A percentile compares a stretch with the other conserved stretches of the same genome.
phyloP scores from a whole-genome alignment of 2,888 invertebrate species.

The Glaucopsyche alexis region DNA sequence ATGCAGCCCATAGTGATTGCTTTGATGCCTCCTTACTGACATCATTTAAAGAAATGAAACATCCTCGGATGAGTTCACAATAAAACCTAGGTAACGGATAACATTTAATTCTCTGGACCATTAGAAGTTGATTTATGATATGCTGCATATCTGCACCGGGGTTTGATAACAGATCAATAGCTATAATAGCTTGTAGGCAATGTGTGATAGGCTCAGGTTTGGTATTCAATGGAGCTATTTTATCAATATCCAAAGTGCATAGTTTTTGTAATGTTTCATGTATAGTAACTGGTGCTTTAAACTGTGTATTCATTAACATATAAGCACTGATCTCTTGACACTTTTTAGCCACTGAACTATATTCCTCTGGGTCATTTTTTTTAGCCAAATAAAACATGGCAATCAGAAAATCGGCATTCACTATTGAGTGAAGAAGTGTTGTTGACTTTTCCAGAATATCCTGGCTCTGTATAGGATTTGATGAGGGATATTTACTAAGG shows the following conservation, averaged over 20 bases:
- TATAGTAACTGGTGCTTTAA: constrained; percentile 78
- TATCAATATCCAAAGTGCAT: constrained; percentile 82
- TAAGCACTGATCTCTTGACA: constrained; percentile 85
- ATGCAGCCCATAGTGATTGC: constrained; percentile 96
- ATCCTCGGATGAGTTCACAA: constrained; percentile 93
- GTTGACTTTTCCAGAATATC: constrained; percentile 86
- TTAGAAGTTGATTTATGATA: constrained; percentile 89
- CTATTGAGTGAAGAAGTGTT: constrained; percentile 83
- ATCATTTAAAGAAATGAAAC: constrained; percentile 93
- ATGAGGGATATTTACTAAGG: constrained; percentile 68
- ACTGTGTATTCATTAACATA: constrained; percentile 79
- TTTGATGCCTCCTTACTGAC: constrained; percentile 88
- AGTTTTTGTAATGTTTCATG: constrained; percentile 82
- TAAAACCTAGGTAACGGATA: constrained; percentile 90
- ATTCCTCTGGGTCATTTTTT: constrained; percentile 87
- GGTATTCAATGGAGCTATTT: constrained; percentile 76
- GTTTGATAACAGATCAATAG: constrained; percentile 90
- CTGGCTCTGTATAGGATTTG: constrained; percentile 74
- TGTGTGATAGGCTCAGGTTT: constrained; percentile 84
- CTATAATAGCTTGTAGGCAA: constrained; percentile 89
- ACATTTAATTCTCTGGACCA: constrained; percentile 91
- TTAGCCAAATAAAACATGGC: constrained; percentile 91
- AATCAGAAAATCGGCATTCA: constrained; percentile 86
- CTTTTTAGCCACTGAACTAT: constrained; percentile 84
- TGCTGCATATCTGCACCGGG: constrained; percentile 91